Evolutionary conservation across 2,797 vertebrate species (phyloP).

Genomic region (Falco rusticolus): DNA sequence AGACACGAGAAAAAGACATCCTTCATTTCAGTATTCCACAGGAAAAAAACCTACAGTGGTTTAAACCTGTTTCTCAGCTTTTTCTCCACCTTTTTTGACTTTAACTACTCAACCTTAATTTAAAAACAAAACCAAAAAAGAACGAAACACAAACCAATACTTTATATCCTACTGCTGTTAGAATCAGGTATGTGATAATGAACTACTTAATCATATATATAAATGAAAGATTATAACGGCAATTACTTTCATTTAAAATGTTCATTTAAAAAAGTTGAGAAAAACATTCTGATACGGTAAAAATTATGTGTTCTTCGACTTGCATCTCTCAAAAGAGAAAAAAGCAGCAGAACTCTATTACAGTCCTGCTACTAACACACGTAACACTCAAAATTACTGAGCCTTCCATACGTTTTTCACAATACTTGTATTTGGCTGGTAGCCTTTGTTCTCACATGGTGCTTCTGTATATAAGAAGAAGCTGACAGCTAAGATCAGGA

Average conservation of each 20-base stretch:
- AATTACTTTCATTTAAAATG: background rate
- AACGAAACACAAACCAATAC: background rate
- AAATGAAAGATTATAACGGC: background rate
- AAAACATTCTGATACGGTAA: background rate
- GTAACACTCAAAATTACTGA: background rate
- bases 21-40: background rate
- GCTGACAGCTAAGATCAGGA: background rate
- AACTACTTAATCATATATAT: background rate
- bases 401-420: background rate
- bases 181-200: background rate
- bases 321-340: background rate
- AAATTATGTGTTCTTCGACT: background rate
- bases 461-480: background rate
- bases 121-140: background rate
- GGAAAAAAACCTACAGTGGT: background rate
- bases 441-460: background rate
- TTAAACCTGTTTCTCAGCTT: background rate
- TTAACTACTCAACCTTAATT: background rate
- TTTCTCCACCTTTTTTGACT: background rate
- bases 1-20: background rate
- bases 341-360: background rate
- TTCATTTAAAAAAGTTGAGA: background rate
- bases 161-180: background rate
- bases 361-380: background rate
- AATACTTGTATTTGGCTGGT: background rate